Percentiles rank a stretch among this genome's conserved stretches.
These are phyloP conservation scores for Antidorcas marsupialis DNA, from an alignment of 2,113 vertebrate species.

Conservation along the genomic window DNA sequence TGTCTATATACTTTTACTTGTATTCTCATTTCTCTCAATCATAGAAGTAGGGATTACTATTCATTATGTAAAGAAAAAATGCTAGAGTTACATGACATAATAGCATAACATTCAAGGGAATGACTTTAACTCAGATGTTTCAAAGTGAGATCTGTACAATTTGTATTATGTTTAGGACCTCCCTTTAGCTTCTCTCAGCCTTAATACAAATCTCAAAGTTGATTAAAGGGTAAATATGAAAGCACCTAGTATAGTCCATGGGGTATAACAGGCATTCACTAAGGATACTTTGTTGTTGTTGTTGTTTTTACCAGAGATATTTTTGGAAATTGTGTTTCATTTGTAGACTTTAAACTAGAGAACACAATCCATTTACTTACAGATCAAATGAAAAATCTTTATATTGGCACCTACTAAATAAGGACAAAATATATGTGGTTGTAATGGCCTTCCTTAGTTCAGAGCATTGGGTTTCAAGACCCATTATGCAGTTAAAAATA, in stretches of 20 bases:
- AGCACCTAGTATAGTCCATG: background rate
- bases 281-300: background rate
- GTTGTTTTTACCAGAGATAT: background rate
- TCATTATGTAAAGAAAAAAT: background rate
- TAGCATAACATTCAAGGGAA: background rate
- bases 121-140: conserved; percentile 10
- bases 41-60: background rate
- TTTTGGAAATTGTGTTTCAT: conserved; percentile 35
- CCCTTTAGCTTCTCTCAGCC: background rate
- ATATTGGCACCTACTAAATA: background rate
- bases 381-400: background rate
- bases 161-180: background rate
- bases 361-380: background rate
- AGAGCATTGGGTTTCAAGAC: background rate
- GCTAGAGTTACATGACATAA: background rate
- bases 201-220: background rate
- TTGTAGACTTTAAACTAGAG: background rate
- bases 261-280: background rate
- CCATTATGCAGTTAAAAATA: background rate
- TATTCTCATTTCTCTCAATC: conserved; percentile 20
- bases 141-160: background rate
- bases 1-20: conserved; percentile 23
- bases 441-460: background rate
- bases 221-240: conserved; percentile 1
- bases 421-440: background rate